These are phyloP conservation scores for Aproaerema taeniolella DNA, from an alignment of 2,888 invertebrate genomes.

Conservation along the genomic window DNA sequence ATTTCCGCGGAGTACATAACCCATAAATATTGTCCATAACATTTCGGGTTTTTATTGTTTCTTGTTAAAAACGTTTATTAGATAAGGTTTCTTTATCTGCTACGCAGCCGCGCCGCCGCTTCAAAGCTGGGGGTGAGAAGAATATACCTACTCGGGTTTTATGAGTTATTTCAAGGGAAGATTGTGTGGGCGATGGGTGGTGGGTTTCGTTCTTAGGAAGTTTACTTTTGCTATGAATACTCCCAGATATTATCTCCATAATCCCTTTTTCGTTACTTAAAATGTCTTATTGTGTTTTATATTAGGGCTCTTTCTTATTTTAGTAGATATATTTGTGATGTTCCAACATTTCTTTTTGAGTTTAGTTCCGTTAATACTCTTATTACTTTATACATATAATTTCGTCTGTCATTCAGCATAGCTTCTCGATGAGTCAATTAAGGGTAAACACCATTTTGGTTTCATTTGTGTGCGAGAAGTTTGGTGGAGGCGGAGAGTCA, in stretches of 20 bases:
- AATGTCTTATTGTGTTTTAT: too few relatives aligned
- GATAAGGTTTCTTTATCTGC: too few relatives aligned
- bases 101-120: too few relatives aligned
- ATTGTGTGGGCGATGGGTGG: slow-evolving; percentile 3
- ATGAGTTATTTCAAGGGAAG: slow-evolving; percentile 5
- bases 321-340: too few relatives aligned
- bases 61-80: too few relatives aligned
- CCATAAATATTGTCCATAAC: too few relatives aligned
- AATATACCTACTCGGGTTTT: slow-evolving; percentile 1
- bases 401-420: neutral
- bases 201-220: neutral
- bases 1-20: too few relatives aligned
- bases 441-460: slow-evolving; percentile 19
- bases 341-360: too few relatives aligned
- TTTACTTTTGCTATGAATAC: slow-evolving; percentile 3
- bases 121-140: too few relatives aligned
- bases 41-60: too few relatives aligned
- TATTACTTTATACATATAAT: neutral
- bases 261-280: slow-evolving; percentile 1
- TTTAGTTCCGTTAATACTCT: too few relatives aligned
- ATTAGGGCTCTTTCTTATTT: too few relatives aligned
- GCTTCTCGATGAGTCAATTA: slow-evolving; percentile 27
- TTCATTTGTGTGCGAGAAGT: slow-evolving; percentile 27
- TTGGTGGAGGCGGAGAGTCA: slow-evolving; percentile 27
- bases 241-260: slow-evolving; percentile 3